Evolutionary conservation across 2,113 vertebrate species (phyloP).

Genomic region (Mellivora capensis): DNA sequence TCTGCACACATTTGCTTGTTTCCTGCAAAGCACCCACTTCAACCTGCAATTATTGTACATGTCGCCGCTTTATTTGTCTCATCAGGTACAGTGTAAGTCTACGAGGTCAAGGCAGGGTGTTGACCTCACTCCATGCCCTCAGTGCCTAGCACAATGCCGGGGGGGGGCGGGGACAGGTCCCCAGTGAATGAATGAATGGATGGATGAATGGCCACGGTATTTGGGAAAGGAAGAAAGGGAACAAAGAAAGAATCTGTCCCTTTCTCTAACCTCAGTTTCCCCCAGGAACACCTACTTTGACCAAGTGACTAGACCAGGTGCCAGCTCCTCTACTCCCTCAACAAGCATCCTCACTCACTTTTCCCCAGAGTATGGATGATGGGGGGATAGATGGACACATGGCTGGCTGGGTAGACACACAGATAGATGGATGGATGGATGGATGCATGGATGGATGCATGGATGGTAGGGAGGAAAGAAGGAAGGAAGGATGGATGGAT

Average conservation of each 20-base stretch:
- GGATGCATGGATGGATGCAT: background rate
- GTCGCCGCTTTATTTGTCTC: background rate
- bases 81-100: too few species aligned
- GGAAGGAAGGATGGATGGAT: rapidly evolving
- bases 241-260: background rate
- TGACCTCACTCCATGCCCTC: background rate
- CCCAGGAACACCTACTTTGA: background rate
- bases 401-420: background rate
- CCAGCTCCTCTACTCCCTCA: background rate
- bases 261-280: background rate
- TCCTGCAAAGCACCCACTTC: background rate
- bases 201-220: background rate
- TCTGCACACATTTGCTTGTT: background rate
- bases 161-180: rapidly evolving
- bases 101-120: background rate
- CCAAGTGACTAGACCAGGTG: background rate
- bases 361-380: background rate
- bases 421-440: rapidly evolving
- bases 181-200: background rate
- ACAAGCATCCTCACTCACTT: rapidly evolving
- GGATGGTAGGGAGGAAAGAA: rapidly evolving
- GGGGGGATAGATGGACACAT: background rate
- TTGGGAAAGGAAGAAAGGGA: background rate
- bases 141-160: too few species aligned
- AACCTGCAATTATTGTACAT: background rate